These are phyloP conservation scores for Eilema sororculum DNA, from an alignment of 2,888 invertebrate species.

Conservation along the genomic window DNA sequence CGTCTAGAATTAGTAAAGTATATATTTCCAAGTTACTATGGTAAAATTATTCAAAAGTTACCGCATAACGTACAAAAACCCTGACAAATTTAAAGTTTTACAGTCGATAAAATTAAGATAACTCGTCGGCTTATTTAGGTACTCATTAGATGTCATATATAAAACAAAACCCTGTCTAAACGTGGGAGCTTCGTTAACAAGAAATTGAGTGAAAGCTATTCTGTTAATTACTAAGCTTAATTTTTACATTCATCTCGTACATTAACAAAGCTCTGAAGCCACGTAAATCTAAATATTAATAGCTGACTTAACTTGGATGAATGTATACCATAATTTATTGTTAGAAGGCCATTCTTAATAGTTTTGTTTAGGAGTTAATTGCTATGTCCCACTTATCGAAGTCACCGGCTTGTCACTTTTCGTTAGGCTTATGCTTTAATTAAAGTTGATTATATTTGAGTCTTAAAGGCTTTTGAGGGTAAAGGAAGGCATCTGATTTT, in stretches of 20 bases:
- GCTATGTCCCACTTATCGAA: slow-evolving; percentile 44
- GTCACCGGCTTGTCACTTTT: slow-evolving; percentile 21
- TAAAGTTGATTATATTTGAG: slow-evolving; percentile 17
- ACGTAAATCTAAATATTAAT: slow-evolving; percentile 9
- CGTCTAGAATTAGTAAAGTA: slow-evolving; percentile 3
- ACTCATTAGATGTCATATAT: neutral
- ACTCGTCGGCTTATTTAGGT: neutral
- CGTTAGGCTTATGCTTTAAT: slow-evolving; percentile 16
- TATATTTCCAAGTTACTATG: neutral
- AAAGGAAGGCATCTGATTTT: slow-evolving; percentile 3
- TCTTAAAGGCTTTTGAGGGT: slow-evolving; percentile 7
- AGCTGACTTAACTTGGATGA: slow-evolving; percentile 16
- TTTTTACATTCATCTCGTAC: neutral
- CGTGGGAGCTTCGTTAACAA: neutral
- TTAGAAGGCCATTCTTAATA: slow-evolving; percentile 46
- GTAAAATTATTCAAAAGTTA: neutral
- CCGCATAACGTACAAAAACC: neutral
- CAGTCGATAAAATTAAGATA: neutral
- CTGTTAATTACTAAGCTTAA: neutral
- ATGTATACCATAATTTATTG: slow-evolving; percentile 40
- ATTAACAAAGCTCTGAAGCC: slow-evolving; percentile 1
- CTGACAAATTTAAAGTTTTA: neutral
- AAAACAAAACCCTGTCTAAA: neutral
- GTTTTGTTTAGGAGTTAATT: slow-evolving; percentile 54
- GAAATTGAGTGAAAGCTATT: neutral